Evolutionary conservation across 2,888 invertebrate genomes (phyloP).

Genomic region (Arge pagana): DNA sequence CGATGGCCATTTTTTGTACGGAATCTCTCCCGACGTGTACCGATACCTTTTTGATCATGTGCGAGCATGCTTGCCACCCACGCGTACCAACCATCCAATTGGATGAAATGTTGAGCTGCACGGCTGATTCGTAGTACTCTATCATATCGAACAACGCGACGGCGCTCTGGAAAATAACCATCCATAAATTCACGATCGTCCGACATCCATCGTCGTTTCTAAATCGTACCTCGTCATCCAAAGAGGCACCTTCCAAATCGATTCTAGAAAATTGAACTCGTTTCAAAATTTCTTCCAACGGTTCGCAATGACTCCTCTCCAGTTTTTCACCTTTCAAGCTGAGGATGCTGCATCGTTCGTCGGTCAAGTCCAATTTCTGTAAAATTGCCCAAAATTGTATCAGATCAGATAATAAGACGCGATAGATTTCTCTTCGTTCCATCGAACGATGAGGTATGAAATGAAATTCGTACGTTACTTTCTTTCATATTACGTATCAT

Average conservation of each 20-base stretch:
- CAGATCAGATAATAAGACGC: constrained; percentile 30
- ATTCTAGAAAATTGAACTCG: constrained; percentile 74
- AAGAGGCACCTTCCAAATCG: constrained; percentile 69
- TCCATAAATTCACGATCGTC: too few relatives aligned
- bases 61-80: constrained; percentile 84
- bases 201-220: not conserved
- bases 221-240: constrained; percentile 72
- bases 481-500: not conserved
- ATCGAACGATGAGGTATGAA: not conserved
- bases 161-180: constrained; percentile 52
- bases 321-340: constrained; percentile 66
- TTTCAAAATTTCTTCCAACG: constrained; percentile 81
- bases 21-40: too few relatives aligned
- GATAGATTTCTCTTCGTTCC: not conserved
- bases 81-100: constrained; percentile 76
- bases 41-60: constrained; percentile 79
- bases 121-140: constrained; percentile 85
- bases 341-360: constrained; percentile 65
- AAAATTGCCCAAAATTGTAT: too few relatives aligned
- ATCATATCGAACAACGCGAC: constrained; percentile 89
- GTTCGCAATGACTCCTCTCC: constrained; percentile 74
- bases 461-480: not conserved
- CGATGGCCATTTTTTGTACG: too few relatives aligned
- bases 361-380: constrained; percentile 55
- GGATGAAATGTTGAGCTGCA: constrained; percentile 74